A percentile compares a stretch with the other conserved stretches of the same genome.
Conservation (phyloP, 1,140 invertebrate species). For the Luehdorfia chinensis region DNA sequence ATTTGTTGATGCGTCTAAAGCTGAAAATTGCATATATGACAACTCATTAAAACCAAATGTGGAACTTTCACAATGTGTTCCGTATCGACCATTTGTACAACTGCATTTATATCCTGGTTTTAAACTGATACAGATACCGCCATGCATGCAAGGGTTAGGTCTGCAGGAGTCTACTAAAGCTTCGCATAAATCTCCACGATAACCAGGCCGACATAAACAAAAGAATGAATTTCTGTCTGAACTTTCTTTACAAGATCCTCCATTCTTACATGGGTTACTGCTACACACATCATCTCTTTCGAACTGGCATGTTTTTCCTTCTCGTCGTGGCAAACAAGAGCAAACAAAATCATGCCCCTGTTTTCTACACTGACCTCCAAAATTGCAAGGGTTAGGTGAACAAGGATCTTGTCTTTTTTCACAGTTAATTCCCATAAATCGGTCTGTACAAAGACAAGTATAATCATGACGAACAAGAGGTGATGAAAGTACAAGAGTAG, state of each 20-base stretch:
- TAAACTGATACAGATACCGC: constrained; percentile 88
- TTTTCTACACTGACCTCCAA: constrained; percentile 88
- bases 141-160: constrained; percentile 93
- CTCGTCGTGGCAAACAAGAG: constrained; percentile 84
- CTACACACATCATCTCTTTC: constrained; percentile 90
- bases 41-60: constrained; percentile 93
- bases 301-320: constrained; percentile 90
- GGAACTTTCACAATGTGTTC: constrained; percentile 92
- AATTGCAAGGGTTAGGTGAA: constrained; percentile 91
- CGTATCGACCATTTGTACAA: constrained; percentile 92
- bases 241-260: constrained; percentile 92
- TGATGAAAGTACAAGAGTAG: constrained; percentile 87
- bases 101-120: constrained; percentile 92
- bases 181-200: constrained; percentile 92
- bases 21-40: constrained; percentile 92
- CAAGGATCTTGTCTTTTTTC: constrained; percentile 93
- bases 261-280: constrained; percentile 91
- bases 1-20: constrained; percentile 91
- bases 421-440: constrained; percentile 88
- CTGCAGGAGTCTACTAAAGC: constrained; percentile 90
- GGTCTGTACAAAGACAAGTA: constrained; percentile 86
- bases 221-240: constrained; percentile 92
- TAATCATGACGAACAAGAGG: constrained; percentile 87
- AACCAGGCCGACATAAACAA: constrained; percentile 92
- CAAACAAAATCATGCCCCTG: constrained; percentile 91